Percentiles rank a stretch among this genome's conserved stretches.
These are phyloP conservation scores for Protobothrops mucrosquamatus DNA, from an alignment of 2,113 vertebrate species.

Conservation along the genomic window DNA sequence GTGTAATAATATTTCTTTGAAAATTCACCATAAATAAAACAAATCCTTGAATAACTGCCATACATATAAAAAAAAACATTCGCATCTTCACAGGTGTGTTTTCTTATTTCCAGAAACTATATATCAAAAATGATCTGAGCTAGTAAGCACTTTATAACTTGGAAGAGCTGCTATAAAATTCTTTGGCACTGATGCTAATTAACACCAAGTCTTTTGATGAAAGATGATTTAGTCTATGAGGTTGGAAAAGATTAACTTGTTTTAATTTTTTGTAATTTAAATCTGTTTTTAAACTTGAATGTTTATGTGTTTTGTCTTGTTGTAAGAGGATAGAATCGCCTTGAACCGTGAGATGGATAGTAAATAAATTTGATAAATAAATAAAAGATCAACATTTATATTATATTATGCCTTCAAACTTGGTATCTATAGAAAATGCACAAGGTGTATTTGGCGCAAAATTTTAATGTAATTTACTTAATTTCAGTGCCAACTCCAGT, in stretches of 20 bases:
- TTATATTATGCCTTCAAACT: not conserved
- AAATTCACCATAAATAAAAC: not conserved
- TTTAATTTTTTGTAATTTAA: too few species aligned
- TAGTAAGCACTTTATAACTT: not conserved
- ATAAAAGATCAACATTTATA: not conserved
- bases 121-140: not conserved
- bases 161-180: not conserved
- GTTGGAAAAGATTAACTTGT: fast-evolving
- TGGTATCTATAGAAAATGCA: not conserved
- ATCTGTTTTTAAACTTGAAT: too few species aligned
- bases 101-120: not conserved
- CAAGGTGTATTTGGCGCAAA: not conserved
- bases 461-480: not conserved
- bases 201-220: not conserved
- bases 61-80: not conserved
- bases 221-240: slow-evolving; percentile 10
- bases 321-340: too few species aligned
- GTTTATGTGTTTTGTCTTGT: too few species aligned
- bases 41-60: not conserved
- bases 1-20: not conserved
- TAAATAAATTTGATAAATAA: too few species aligned
- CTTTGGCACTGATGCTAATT: not conserved
- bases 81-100: not conserved
- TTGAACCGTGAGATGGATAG: too few species aligned
- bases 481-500: not conserved